Conservation (phyloP, 2,113 vertebrate genomes). For the Numida meleagris region DNA sequence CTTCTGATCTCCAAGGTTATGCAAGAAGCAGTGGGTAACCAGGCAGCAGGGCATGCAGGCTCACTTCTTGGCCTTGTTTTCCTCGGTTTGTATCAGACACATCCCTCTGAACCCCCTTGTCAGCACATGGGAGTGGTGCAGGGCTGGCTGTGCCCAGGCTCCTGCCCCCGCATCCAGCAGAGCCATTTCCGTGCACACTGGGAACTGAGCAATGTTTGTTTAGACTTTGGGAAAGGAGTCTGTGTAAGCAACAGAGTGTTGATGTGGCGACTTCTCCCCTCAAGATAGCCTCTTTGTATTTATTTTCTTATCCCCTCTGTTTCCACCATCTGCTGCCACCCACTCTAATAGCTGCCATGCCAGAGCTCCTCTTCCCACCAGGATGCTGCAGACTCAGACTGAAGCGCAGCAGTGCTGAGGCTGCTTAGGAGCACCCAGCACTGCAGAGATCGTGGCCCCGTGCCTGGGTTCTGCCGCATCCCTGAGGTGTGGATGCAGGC, state of each 20-base stretch:
- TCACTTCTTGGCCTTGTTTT: neutral
- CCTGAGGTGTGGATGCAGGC: too few species aligned
- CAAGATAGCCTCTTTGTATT: conserved; percentile 69
- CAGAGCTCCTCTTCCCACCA: conserved; percentile 49
- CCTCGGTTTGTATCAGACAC: neutral
- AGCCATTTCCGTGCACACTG: accelerated
- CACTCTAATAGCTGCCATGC: conserved; percentile 54
- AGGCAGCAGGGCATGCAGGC: accelerated
- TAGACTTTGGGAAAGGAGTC: conserved; percentile 4
- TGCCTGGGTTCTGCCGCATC: neutral
- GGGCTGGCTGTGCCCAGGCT: neutral
- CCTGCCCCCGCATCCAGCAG: accelerated
- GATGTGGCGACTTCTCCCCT: conserved; percentile 60
- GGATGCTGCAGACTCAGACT: neutral
- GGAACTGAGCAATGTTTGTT: conserved; percentile 56
- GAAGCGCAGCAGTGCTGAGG: neutral
- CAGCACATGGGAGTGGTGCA: neutral
- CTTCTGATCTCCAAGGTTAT: neutral
- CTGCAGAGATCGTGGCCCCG: neutral
- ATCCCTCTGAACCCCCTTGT: neutral
- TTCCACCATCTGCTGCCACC: conserved; percentile 70
- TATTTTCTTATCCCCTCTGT: conserved; percentile 67
- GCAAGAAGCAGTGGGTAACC: neutral
- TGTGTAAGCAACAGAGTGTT: conserved; percentile 62
- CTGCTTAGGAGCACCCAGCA: neutral